Conservation (phyloP, 2,113 vertebrate genomes). For the Lasiurus cinereus region DNA sequence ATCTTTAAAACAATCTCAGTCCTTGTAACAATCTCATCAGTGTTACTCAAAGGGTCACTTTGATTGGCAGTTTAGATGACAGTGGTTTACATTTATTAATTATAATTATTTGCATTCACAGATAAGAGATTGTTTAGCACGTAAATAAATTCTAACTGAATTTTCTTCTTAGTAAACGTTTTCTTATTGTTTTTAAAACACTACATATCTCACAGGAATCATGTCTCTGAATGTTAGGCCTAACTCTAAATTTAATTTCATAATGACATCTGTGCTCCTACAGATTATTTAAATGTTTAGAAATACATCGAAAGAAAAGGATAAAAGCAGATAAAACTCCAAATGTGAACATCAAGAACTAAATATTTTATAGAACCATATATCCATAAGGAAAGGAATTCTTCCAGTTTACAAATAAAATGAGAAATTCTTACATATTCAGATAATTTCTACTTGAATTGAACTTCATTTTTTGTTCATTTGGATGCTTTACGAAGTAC, state of each 20-base stretch:
- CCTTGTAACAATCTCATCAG: background rate
- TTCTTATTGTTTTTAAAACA: conserved; percentile 8
- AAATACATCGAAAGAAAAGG: background rate
- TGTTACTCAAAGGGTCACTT: conserved; percentile 15
- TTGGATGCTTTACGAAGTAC: background rate
- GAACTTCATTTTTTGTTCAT: background rate
- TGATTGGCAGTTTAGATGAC: background rate
- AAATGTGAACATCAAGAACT: background rate
- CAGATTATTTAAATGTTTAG: background rate
- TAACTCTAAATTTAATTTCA: background rate
- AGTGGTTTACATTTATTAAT: background rate
- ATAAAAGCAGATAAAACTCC: background rate
- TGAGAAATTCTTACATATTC: background rate
- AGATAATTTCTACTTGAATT: background rate
- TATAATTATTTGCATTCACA: background rate
- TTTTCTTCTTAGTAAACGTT: background rate
- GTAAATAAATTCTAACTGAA: background rate
- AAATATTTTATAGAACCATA: background rate
- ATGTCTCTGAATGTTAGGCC: background rate
- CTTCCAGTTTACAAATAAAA: background rate
- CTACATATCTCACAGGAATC: background rate
- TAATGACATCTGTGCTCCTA: background rate
- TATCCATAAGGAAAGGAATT: background rate
- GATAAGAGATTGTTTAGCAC: background rate
- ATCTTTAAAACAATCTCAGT: background rate